Conservation (phyloP, 2,113 vertebrate species). For the Callithrix jacchus region DNA sequence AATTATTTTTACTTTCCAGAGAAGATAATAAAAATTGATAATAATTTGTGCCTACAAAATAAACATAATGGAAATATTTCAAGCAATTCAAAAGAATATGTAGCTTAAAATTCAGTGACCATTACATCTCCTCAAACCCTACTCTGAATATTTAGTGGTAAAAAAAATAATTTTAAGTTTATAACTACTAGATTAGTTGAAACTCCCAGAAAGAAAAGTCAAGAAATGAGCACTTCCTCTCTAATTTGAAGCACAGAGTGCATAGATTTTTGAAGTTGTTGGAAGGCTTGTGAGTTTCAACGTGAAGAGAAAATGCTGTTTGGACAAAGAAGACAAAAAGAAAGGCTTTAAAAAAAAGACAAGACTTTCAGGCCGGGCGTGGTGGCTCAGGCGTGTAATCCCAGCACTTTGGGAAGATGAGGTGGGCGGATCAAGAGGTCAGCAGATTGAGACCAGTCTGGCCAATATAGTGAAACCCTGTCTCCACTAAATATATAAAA, state of each 20-base stretch:
- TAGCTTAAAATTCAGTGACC: background rate
- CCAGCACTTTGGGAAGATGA: too few relatives aligned
- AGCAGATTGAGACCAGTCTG: too few relatives aligned
- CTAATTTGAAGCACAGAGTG: conserved; percentile 13
- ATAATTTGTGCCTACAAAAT: background rate
- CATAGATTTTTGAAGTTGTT: background rate
- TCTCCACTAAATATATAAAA: too few relatives aligned
- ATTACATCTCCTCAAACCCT: background rate
- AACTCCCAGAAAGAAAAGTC: background rate
- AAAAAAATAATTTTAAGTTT: conserved; percentile 34
- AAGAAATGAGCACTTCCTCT: background rate
- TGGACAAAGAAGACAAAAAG: background rate
- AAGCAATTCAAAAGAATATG: conserved; percentile 42
- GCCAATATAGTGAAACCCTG: too few relatives aligned
- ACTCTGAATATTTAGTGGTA: background rate
- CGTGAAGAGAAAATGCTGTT: background rate
- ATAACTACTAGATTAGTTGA: background rate
- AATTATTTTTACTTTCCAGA: conserved; percentile 24
- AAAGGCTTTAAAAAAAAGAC: background rate
- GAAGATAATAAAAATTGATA: background rate
- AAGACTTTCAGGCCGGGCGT: too few relatives aligned
- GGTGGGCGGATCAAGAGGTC: too few relatives aligned
- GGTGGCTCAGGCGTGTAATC: too few relatives aligned
- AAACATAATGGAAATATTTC: conserved; percentile 50
- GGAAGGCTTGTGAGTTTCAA: background rate